A percentile compares a stretch with the other conserved stretches of the same genome.
phyloP scores from a whole-genome alignment of 2,888 invertebrate species.

The Pteria penguin region DNA sequence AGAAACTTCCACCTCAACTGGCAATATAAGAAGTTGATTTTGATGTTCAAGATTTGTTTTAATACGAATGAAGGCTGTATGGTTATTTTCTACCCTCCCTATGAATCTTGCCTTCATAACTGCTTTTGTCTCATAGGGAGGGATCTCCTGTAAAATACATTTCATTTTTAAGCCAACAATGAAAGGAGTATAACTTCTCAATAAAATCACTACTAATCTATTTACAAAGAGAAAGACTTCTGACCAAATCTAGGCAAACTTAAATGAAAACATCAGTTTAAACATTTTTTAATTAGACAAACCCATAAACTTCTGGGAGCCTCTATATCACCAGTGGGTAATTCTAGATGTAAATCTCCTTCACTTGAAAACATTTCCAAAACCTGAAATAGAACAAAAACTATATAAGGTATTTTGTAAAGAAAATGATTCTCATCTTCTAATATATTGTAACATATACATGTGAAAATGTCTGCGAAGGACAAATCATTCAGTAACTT shows the following conservation, averaged over 20 bases:
- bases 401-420: no score
- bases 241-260: no score
- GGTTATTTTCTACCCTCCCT: constrained; percentile 88
- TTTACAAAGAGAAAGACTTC: no score
- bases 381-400: constrained; percentile 73
- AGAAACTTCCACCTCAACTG: constrained; percentile 90
- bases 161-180: no score
- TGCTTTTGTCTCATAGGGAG: constrained; percentile 91
- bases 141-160: constrained; percentile 84
- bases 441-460: no score
- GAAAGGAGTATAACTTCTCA: not conserved
- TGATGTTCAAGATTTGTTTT: constrained; percentile 83
- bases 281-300: constrained; percentile 38
- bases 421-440: no score
- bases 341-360: constrained; percentile 92
- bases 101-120: constrained; percentile 92
- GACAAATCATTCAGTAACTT: no score
- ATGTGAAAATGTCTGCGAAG: no score
- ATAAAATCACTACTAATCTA: not conserved
- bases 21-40: constrained; percentile 87
- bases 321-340: constrained; percentile 86
- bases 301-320: constrained; percentile 92
- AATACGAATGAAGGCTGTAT: constrained; percentile 91
- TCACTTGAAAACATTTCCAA: constrained; percentile 86
- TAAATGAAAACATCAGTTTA: not conserved